Evolutionary conservation across 2,888 invertebrate genomes (phyloP).

Genomic region (Cheilosia vulpina): DNA sequence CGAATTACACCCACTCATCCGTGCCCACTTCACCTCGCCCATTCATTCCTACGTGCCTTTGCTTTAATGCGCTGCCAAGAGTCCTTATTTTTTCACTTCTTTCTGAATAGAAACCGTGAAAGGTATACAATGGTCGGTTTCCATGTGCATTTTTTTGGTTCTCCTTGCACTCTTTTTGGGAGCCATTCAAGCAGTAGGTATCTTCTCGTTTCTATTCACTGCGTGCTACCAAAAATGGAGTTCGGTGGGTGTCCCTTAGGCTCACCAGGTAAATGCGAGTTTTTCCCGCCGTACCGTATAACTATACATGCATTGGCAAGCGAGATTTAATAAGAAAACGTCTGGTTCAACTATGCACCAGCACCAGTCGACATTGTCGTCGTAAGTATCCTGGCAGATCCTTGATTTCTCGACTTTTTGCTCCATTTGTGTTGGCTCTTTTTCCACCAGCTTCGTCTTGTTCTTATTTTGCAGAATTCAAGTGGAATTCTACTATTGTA

Average conservation of each 20-base stretch:
- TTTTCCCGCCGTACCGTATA: background rate
- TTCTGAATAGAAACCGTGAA: conserved; percentile 14
- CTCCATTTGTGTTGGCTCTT: background rate
- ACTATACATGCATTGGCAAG: conserved; percentile 11
- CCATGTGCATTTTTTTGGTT: background rate
- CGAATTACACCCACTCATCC: background rate
- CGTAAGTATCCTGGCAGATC: conserved; percentile 28
- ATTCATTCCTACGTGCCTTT: conserved; percentile 48
- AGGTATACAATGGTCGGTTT: conserved; percentile 25
- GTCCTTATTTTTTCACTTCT: conserved; percentile 10
- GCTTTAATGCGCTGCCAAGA: conserved; percentile 36
- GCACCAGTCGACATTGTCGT: background rate
- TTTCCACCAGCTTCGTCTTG: background rate
- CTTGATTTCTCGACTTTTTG: conserved; percentile 38
- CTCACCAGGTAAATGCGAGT: conserved; percentile 48
- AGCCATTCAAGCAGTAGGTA: conserved; percentile 3
- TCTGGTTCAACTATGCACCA: conserved; percentile 42
- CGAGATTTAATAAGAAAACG: conserved; percentile 71
- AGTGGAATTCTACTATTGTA: conserved; percentile 49
- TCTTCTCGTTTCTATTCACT: background rate
- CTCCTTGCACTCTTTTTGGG: conserved; percentile 20
- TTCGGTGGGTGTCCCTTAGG: conserved; percentile 32
- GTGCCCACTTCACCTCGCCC: background rate
- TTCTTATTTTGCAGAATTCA: conserved; percentile 42
- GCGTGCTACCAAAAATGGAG: conserved; percentile 16